A percentile compares a stretch with the other conserved stretches of the same genome.
These are phyloP conservation scores for Lepeophtheirus nordmannii DNA, from an alignment of 2,888 invertebrate species.

Conservation along the genomic window DNA sequence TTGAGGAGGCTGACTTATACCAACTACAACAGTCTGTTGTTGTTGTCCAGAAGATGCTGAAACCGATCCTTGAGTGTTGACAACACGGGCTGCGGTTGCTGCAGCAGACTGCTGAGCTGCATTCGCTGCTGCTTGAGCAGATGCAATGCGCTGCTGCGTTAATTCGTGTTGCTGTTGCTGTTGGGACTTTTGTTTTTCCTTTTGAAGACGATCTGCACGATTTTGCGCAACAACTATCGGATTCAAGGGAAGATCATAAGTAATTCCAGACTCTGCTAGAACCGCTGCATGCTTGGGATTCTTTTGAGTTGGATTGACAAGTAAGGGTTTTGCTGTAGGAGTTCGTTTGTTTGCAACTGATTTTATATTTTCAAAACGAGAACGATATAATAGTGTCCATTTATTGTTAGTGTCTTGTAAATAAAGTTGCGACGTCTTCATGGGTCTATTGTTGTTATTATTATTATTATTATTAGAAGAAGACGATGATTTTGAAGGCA, in stretches of 20 bases:
- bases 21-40: constrained; percentile 26
- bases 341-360: constrained; percentile 42
- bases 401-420: constrained; percentile 59
- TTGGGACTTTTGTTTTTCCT: constrained; percentile 51
- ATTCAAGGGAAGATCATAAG: constrained; percentile 63
- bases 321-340: constrained; percentile 57
- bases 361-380: constrained; percentile 60
- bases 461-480: not conserved
- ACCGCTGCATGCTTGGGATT: constrained; percentile 61
- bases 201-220: constrained; percentile 66
- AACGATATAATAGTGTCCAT: constrained; percentile 48
- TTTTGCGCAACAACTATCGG: constrained; percentile 64
- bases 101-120: constrained; percentile 22
- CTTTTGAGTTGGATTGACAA: constrained; percentile 51
- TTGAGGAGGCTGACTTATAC: constrained; percentile 25
- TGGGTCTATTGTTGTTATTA: constrained; percentile 38
- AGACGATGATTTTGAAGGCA: constrained; percentile 44
- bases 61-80: constrained; percentile 26
- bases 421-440: constrained; percentile 50
- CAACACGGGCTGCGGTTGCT: constrained; percentile 25
- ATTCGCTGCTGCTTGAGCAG: constrained; percentile 28
- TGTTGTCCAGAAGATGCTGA: constrained; percentile 26
- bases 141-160: constrained; percentile 28
- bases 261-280: constrained; percentile 63
- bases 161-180: constrained; percentile 9